A percentile compares a stretch with the other conserved stretches of the same genome.
Conservation (phyloP, 2,888 invertebrate genomes). For the Hipparchia semele region DNA sequence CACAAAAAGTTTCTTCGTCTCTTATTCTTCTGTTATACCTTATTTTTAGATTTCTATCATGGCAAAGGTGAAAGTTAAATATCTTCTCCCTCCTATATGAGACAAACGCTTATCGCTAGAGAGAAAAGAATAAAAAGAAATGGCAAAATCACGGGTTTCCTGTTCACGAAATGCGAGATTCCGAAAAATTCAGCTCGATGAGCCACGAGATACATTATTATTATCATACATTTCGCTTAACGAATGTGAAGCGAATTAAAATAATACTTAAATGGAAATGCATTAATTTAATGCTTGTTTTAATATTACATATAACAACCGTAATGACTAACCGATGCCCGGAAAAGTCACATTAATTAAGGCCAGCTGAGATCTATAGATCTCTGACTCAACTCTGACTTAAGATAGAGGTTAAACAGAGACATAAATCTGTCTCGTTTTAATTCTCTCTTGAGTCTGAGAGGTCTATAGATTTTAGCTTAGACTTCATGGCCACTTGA, state of each 20-base stretch:
- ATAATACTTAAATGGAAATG: not conserved
- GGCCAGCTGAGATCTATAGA: no score
- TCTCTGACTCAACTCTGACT: no score
- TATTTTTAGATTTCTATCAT: not conserved
- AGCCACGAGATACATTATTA: conserved; percentile 18
- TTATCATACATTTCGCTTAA: conserved; percentile 1
- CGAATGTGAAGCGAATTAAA: conserved; percentile 2
- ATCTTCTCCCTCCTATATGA: not conserved
- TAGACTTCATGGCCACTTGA: no score
- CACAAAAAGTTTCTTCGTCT: no score
- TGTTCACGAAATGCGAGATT: conserved; percentile 30
- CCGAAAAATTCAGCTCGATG: conserved; percentile 27
- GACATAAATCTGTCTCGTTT: no score
- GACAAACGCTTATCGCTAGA: not conserved
- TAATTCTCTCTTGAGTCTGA: no score
- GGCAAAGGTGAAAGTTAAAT: not conserved
- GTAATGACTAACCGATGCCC: no score
- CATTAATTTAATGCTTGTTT: no score
- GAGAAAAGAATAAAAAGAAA: conserved; percentile 25
- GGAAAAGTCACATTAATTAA: no score
- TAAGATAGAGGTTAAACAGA: no score
- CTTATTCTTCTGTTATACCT: not conserved
- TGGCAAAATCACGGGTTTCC: conserved; percentile 28
- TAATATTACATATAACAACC: no score
- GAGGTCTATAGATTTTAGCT: no score